phyloP scores from a whole-genome alignment of 53 echinoderm and acorn worm species.

The Antedon mediterranea region DNA sequence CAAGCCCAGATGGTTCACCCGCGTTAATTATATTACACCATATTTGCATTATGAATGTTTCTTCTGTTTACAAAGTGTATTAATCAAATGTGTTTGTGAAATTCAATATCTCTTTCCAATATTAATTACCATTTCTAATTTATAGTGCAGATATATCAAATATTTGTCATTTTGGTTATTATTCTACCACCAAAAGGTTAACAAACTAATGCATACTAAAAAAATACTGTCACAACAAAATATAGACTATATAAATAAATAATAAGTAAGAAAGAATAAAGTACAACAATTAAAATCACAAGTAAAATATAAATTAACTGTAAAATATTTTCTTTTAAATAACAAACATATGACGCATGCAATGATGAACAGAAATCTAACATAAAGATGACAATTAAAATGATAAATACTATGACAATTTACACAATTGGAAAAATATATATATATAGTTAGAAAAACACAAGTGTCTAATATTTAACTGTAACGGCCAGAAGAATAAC shows the following conservation, averaged over 20 bases:
- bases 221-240: no score
- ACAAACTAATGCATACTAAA: neutral
- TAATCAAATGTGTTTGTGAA: neutral
- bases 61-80: neutral
- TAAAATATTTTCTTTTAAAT: neutral
- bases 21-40: neutral
- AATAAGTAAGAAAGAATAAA: no score
- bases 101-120: neutral
- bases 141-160: neutral
- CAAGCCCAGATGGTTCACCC: neutral
- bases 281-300: no score
- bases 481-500: neutral
- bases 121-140: neutral
- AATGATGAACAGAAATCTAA: neutral
- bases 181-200: neutral
- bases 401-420: neutral
- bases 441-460: neutral
- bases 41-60: neutral
- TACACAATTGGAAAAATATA: neutral
- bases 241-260: no score
- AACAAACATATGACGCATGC: neutral
- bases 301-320: no score
- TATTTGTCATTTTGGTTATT: neutral
- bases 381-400: neutral
- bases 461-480: neutral